Percentiles rank a stretch among this genome's conserved stretches.
phyloP scores from a whole-genome alignment of 30 jellyfish, hydroid and myxozoan genomes.

The Sanderia malayensis region DNA sequence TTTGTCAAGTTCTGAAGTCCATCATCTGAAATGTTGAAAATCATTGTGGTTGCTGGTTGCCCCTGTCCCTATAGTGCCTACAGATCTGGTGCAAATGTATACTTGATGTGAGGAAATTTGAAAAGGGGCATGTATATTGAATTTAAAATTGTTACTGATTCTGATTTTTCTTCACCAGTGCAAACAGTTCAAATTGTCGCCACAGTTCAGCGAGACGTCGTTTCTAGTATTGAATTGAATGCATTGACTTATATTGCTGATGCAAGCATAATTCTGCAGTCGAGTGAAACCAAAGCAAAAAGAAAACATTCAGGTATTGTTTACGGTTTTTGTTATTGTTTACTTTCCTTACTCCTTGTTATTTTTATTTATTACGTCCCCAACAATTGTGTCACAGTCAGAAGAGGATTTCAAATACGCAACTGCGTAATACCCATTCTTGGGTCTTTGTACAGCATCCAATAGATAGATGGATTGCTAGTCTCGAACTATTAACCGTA shows the following conservation, averaged over 20 bases:
- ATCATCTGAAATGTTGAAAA: background rate
- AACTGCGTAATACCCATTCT: too few relatives aligned
- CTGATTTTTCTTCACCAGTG: background rate
- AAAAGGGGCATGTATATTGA: too few relatives aligned
- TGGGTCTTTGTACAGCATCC: too few relatives aligned
- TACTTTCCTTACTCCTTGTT: too few relatives aligned
- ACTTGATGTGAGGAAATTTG: background rate
- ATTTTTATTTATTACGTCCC: too few relatives aligned
- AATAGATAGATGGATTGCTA: too few relatives aligned
- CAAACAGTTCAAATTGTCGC: background rate
- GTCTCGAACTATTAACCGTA: too few relatives aligned
- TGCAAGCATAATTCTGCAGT: background rate
- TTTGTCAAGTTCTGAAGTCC: background rate
- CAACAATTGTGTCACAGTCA: too few relatives aligned
- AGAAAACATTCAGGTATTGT: background rate
- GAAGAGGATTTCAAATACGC: too few relatives aligned
- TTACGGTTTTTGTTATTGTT: too few relatives aligned
- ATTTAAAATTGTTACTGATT: too few relatives aligned
- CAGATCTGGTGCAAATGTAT: background rate
- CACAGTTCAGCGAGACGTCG: conserved; percentile 1
- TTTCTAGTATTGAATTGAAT: background rate
- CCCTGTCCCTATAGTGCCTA: too few relatives aligned
- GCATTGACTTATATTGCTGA: background rate
- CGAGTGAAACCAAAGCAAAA: background rate
- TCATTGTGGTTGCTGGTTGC: background rate